Evolutionary conservation across 2,113 vertebrate genomes (phyloP).

Genomic region (Caranx melampygus): DNA sequence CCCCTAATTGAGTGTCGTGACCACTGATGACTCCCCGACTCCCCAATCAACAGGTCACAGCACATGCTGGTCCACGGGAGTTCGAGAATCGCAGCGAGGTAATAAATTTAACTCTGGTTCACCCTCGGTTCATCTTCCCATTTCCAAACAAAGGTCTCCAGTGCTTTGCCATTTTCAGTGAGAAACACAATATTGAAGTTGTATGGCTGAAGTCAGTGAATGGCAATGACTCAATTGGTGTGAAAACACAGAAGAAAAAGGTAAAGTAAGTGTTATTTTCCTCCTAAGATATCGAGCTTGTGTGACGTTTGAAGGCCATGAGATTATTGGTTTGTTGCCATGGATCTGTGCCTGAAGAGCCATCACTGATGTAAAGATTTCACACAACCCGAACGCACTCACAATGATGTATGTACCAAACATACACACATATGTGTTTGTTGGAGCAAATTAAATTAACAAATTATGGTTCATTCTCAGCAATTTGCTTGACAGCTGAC

Average conservation of each 20-base stretch:
- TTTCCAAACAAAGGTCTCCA: not conserved
- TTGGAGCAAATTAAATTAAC: not conserved
- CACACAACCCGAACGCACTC: not conserved
- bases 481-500: not conserved
- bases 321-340: not conserved
- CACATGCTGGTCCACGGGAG: not conserved
- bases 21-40: constrained; percentile 15
- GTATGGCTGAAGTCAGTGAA: not conserved
- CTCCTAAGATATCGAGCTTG: not conserved
- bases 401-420: not conserved
- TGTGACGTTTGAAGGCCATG: not conserved
- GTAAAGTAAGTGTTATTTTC: not conserved
- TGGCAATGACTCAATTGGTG: not conserved
- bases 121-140: not conserved
- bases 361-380: not conserved
- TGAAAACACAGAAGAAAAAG: not conserved
- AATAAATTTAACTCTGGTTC: not conserved
- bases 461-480: not conserved
- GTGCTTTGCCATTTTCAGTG: not conserved
- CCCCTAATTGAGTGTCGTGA: constrained; percentile 37
- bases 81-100: not conserved
- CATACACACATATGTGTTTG: not conserved
- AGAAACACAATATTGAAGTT: not conserved
- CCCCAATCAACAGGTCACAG: not conserved
- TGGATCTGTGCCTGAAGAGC: not conserved